Evolutionary conservation across 2,797 vertebrate species (phyloP), one percentile per base, ranked within the genome.

Genomic region (Helarctos malayanus): DNA sequence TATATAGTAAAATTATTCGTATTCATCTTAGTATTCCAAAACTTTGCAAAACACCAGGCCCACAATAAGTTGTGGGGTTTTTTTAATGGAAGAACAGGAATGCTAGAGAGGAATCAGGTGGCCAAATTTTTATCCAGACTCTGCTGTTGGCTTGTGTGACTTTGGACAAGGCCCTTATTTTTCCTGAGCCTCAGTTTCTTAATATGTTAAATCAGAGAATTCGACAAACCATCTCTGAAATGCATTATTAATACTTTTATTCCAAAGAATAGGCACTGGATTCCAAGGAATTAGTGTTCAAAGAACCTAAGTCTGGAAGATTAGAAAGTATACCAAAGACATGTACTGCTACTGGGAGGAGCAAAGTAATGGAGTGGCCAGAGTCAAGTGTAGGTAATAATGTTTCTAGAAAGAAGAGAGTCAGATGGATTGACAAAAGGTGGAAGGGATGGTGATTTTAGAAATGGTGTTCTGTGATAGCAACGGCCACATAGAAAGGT

Each of bases 91-190:
- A 80, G 7, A 19, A 82, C 19, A 38, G 63, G 45, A 91, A 87
- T 41, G 14, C 52, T 57, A 47, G 27, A 79, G 61, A 92, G 27
- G 56, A 87, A 47, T 56, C 80, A 59, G 35, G 32, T 41, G 79
- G 71, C n/a, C 80, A n/a, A 19, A 0, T 71, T 59, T 32, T 84
- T 5, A 52, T 65, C 47, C 65, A 93, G 65, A 80, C 7, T 25
- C 63, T 81, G n/a, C 73, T 65, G 3, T 23, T 61, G 71, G 56
- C 61, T 75, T 75, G 3, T 94, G 65, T 73, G 47, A 68, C 76
- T 95, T 79, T 92, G 85, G 59, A 78, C 54, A 63, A 71, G 73
- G 10, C 45, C 54, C 38, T 92, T 49, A 45, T n/a, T 41, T 91
- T 94, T 73, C 82, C 41, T 76, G 83, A 89, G 38, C 35, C 19